A percentile compares a stretch with the other conserved stretches of the same genome.
phyloP scores from a whole-genome alignment of 2,797 vertebrate species.

The Miichthys miiuy region DNA sequence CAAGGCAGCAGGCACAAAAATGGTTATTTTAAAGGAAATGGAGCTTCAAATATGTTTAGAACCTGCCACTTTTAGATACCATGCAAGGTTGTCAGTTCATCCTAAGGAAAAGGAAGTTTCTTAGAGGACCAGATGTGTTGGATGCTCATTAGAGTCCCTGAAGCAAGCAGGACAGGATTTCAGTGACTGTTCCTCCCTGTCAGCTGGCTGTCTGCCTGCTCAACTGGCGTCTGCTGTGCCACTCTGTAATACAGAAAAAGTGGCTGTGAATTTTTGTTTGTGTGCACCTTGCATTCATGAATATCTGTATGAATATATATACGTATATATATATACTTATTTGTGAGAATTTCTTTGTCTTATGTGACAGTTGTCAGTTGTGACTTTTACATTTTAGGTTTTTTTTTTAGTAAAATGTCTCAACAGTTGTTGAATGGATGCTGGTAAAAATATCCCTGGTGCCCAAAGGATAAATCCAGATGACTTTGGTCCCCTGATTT shows the following conservation, averaged over 20 bases:
- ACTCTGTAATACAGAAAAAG: conserved; percentile 41
- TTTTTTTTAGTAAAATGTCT: neutral
- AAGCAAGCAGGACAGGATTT: conserved; percentile 41
- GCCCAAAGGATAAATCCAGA: neutral
- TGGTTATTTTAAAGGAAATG: neutral
- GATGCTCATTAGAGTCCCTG: conserved; percentile 66
- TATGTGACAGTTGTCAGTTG: neutral
- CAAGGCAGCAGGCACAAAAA: neutral
- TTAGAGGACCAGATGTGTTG: conserved; percentile 65
- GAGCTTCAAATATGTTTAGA: conserved; percentile 15
- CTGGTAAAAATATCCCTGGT: neutral
- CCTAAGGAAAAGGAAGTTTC: conserved; percentile 8
- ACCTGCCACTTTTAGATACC: neutral
- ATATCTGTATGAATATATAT: conserved; percentile 1
- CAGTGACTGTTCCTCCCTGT: conserved; percentile 57
- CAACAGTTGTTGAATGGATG: neutral
- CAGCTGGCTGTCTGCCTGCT: conserved; percentile 60
- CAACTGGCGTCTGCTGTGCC: conserved; percentile 56
- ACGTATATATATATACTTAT: neutral
- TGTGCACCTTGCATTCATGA: conserved; percentile 7
- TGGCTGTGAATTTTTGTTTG: conserved; percentile 73
- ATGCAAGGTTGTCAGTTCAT: neutral
- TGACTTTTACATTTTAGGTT: neutral
- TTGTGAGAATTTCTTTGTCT: conserved; percentile 2
- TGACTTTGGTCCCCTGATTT: neutral